phyloP scores from a whole-genome alignment of 2,113 vertebrate species.

The Dunckerocampus dactyliophorus region DNA sequence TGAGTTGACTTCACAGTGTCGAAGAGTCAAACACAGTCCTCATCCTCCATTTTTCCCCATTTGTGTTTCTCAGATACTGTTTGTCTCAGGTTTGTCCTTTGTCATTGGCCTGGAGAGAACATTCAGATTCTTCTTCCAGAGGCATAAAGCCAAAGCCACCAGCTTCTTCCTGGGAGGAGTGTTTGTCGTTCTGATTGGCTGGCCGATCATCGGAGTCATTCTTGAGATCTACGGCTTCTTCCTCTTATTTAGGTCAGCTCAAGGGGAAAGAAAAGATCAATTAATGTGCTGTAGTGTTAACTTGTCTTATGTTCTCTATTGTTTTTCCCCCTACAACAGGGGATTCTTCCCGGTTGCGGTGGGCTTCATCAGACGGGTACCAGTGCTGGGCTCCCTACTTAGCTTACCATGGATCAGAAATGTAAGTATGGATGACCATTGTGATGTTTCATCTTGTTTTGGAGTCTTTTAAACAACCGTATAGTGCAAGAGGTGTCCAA shows the following conservation, averaged over 20 bases:
- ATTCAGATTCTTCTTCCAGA: constrained; percentile 98
- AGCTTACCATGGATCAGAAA: constrained; percentile 93
- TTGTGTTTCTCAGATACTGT: constrained; percentile 81
- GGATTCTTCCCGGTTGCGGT: constrained; percentile 96
- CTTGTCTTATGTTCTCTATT: neutral
- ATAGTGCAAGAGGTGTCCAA: no score
- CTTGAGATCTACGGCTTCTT: constrained; percentile 98
- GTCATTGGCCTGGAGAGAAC: constrained; percentile 97
- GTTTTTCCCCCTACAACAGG: constrained; percentile 61
- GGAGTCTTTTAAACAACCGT: constrained; percentile 85
- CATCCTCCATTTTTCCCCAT: neutral
- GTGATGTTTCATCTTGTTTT: constrained; percentile 37
- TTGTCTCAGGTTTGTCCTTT: constrained; percentile 92
- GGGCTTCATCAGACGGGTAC: constrained; percentile 94
- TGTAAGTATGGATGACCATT: constrained; percentile 74
- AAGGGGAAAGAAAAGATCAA: neutral
- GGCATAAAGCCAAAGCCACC: constrained; percentile 94
- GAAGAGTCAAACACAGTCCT: neutral
- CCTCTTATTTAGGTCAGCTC: constrained; percentile 90
- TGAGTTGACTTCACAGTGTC: constrained; percentile 65
- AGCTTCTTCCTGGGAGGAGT: constrained; percentile 95
- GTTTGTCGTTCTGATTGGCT: constrained; percentile 91
- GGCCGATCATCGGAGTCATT: constrained; percentile 93
- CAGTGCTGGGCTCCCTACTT: constrained; percentile 89
- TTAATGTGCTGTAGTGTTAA: neutral